Conservation (phyloP, 2,888 invertebrate species). For the Clistopyga incitator region DNA sequence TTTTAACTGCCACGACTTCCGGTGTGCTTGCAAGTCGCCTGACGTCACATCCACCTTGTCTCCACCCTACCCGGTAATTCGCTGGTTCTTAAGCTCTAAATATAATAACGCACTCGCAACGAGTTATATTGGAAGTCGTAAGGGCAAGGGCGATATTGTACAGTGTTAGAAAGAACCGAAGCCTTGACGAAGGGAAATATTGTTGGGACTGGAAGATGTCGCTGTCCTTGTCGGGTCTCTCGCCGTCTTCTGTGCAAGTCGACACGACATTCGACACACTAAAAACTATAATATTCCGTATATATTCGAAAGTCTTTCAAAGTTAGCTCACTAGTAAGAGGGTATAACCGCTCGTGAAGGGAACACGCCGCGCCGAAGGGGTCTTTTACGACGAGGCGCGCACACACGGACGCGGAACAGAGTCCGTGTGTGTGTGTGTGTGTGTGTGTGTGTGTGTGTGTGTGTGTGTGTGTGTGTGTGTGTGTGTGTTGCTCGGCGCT, state of each 20-base stretch:
- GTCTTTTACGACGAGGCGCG: constrained; percentile 76
- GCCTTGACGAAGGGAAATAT: background rate
- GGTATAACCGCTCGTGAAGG: constrained; percentile 46
- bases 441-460: too few relatives aligned
- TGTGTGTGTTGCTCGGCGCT: too few relatives aligned
- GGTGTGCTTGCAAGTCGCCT: constrained; percentile 67
- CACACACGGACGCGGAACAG: background rate
- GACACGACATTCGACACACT: constrained; percentile 47
- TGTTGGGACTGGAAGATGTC: background rate
- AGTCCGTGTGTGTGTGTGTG: constrained; percentile 49
- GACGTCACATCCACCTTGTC: constrained; percentile 71
- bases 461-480: too few relatives aligned
- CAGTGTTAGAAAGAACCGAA: background rate
- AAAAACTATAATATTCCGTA: constrained; percentile 70
- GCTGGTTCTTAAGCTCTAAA: constrained; percentile 32
- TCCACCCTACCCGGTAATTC: background rate
- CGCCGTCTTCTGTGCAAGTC: background rate
- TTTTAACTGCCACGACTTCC: constrained; percentile 77
- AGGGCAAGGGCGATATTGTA: background rate
- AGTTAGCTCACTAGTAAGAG: constrained; percentile 61
- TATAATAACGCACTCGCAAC: constrained; percentile 31
- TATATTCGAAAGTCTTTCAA: constrained; percentile 70
- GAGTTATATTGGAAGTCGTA: constrained; percentile 3
- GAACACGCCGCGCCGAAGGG: constrained; percentile 59
- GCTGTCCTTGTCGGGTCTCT: background rate